Conservation (phyloP, 2,888 invertebrate species). For the Lasioglossum leucozonium region DNA sequence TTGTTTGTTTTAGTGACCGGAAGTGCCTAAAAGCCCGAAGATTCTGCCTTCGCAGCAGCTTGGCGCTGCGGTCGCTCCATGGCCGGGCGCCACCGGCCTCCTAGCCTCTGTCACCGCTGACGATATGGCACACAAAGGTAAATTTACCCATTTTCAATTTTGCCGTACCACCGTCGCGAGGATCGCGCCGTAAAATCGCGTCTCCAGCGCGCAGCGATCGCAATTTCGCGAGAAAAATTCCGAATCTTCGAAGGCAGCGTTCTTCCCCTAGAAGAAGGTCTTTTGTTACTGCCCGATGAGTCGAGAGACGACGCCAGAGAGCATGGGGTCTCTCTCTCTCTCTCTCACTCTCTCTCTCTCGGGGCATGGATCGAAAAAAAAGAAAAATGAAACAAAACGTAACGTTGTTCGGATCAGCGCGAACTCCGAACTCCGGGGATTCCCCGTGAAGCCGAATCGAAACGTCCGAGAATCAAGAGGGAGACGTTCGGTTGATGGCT, state of each 20-base stretch:
- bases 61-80: slow-evolving; percentile 91
- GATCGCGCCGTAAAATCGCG: not conserved
- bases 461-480: slow-evolving; percentile 73
- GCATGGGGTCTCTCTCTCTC: too few relatives aligned
- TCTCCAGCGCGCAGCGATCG: not conserved
- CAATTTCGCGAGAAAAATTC: not conserved
- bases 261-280: not conserved
- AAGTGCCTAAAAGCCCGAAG: slow-evolving; percentile 83
- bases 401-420: slow-evolving; percentile 1
- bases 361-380: not conserved
- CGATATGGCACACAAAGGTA: slow-evolving; percentile 95
- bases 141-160: slow-evolving; percentile 76
- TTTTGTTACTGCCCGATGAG: too few relatives aligned
- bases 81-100: slow-evolving; percentile 90
- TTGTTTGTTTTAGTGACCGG: slow-evolving; percentile 78
- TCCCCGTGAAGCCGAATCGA: slow-evolving; percentile 66
- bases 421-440: slow-evolving; percentile 28
- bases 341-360: too few relatives aligned
- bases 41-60: slow-evolving; percentile 94
- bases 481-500: slow-evolving; percentile 77
- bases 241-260: not conserved
- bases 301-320: not conserved
- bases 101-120: slow-evolving; percentile 89
- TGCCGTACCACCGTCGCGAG: not conserved
- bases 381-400: not conserved